Evolutionary conservation across 2,797 vertebrate genomes (phyloP), one percentile per base, ranked within the genome.

Genomic region (Tenualosa ilisha): DNA sequence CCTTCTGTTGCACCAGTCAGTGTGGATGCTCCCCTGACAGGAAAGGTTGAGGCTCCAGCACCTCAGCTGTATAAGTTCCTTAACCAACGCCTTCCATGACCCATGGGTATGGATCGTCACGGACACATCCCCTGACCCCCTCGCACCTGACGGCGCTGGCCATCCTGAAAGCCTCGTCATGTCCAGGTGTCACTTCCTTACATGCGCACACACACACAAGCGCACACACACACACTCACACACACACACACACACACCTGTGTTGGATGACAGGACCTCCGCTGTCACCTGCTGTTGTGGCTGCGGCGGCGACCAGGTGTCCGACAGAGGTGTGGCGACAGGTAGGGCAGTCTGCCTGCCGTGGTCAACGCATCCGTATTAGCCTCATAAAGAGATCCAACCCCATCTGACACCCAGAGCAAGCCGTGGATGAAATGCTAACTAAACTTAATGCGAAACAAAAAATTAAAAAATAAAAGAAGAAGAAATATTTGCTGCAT

Each of bases 121-220:
- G 7, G 72, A 79, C 72, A 79, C 72, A 13, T 79, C 40, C 37
- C 72, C 72, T 43, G 72, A 43, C 72, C 81, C 46, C 86, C 82
- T 75, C 81, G 82, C 82, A 84, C 56, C 56, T 84, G 86, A 56
- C 17, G 51, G 53, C 31, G 72, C 84, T 84, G 43, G 20, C 87
- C 91, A 31, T 61, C 89, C 91, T 90, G 92, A 75, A 89, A 89
- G 83, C 86, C 40, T 86, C 53, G 40, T 88, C 90, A 84, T 72
- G n/a, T 89, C 89, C 90, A 93, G 91, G 92, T 93, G 92, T 90
- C 92, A 88, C 81, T 87, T 82, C 85, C 91, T 92, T 89, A 91
- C 37, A 79, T 40, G 46, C 40, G 46, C 72, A 46, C 72, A 22
- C 72, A 79, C 72, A 79, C 72, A 46, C 37, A 46, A 15, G 17